Base-by-base conservation (phyloP, 1,140 invertebrate genomes). In the Acromyrmex charruanus region DNA sequence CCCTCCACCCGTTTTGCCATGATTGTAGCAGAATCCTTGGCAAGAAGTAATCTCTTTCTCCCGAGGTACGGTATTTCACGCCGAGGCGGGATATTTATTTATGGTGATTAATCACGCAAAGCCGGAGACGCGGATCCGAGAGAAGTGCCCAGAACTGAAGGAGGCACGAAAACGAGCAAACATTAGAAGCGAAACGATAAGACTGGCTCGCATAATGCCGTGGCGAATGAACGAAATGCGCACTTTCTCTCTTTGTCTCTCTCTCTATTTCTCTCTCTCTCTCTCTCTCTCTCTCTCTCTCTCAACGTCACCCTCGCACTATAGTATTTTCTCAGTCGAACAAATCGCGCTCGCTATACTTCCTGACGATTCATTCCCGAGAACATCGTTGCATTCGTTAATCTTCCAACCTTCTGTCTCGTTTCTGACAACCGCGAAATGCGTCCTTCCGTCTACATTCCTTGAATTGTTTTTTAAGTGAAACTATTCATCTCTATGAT, bases 61-160 rank as follows among this genome's bases (percentile, higher is more conserved):
- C 61, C 59, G 74, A 10, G 69, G 39, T 39, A 72, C 80, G 68
- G 68, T 84, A 84, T 84, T 77, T 69, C 61, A 44, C 74, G 61
- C 53, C 53, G 74, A 51, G 80, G 69, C 86, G 71, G 86, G 68
- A 89, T 87, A 87, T 87, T 89, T 89, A 89, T 89, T 89, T 89
- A 88, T 65, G 72, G 66, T 87, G 88, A 89, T 89, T 89, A 89
- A 89, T 89, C 79, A 89, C 61, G 87, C 80, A 74, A 63, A 55
- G 85, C 51, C 61, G 74, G 85, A 59, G 87, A 86, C 86, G 87
- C 51, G 71, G 59, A 77, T 75, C 65, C 55, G 44, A 51, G 59
- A 58, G 71, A 58, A 80, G n/a, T 53, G 51, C 35, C 66, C 58
- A 31, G 49, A 74, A 75, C 71, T 63, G 63, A 49, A 39, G n/a